These are phyloP conservation scores for Sphaeridia pumilis DNA, from an alignment of 2,888 invertebrate genomes.

Conservation along the genomic window DNA sequence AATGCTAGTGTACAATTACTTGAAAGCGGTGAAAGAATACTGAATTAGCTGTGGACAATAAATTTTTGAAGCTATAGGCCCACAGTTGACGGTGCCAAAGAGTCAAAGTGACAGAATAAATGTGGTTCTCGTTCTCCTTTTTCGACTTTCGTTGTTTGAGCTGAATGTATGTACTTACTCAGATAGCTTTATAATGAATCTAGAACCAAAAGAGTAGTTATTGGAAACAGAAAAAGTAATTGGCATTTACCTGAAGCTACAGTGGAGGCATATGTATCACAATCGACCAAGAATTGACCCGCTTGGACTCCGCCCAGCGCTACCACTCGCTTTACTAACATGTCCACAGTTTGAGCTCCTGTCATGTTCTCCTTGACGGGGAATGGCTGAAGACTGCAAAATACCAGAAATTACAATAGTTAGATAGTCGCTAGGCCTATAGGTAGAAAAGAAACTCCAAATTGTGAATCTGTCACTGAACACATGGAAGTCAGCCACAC, in stretches of 20 bases:
- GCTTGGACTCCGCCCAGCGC: conserved; percentile 75
- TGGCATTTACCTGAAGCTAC: background rate
- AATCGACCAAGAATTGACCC: conserved; percentile 87
- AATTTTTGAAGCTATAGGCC: too few relatives aligned
- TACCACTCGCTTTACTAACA: conserved; percentile 68
- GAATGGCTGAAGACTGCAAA: conserved; percentile 62
- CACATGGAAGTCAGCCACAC: background rate
- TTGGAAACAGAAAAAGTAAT: too few relatives aligned
- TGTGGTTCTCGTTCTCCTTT: too few relatives aligned
- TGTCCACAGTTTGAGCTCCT: conserved; percentile 80
- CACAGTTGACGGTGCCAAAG: too few relatives aligned
- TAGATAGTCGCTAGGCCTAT: background rate
- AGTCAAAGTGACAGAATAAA: too few relatives aligned
- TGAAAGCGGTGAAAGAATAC: too few relatives aligned
- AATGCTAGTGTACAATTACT: too few relatives aligned
- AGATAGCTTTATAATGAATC: too few relatives aligned
- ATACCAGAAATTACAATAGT: background rate
- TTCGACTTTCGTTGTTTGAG: too few relatives aligned
- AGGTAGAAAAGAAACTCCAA: background rate
- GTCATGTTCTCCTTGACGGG: conserved; percentile 78
- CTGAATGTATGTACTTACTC: too few relatives aligned
- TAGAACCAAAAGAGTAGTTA: too few relatives aligned
- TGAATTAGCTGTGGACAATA: too few relatives aligned
- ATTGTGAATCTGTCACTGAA: background rate
- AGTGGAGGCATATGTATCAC: conserved; percentile 79